These are phyloP conservation scores for Achroia grisella DNA, from an alignment of 1,140 invertebrate genomes.

Conservation along the genomic window DNA sequence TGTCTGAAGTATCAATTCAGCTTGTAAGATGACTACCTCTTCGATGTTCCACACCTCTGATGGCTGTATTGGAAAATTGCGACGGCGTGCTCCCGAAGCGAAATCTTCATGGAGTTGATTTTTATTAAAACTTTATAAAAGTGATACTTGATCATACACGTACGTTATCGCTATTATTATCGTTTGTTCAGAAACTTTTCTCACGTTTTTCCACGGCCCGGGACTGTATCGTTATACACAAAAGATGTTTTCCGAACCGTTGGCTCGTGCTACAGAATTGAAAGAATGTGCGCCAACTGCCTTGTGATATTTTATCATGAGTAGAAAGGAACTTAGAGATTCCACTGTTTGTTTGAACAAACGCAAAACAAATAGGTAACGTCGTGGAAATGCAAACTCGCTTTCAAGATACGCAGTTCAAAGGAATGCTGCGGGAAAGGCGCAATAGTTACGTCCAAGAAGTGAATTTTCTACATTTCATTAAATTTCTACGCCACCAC, in stretches of 20 bases:
- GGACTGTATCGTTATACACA: constrained; percentile 32
- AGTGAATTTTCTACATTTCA: constrained; percentile 11
- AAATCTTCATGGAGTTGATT: constrained; percentile 48
- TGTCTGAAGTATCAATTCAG: constrained; percentile 72
- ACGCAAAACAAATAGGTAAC: constrained; percentile 61
- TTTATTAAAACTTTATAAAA: constrained; percentile 61
- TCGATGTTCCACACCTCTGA: constrained; percentile 46
- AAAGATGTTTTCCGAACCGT: constrained; percentile 57
- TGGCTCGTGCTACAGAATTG: constrained; percentile 35
- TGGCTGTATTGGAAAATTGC: constrained; percentile 71
- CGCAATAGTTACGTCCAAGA: constrained; percentile 29
- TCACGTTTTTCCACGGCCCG: no score
- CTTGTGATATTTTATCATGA: constrained; percentile 65
- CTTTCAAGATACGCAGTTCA: constrained; percentile 54
- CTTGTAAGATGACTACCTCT: constrained; percentile 66
- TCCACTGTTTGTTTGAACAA: constrained; percentile 60
- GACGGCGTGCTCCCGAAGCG: constrained; percentile 30
- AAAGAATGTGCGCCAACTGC: constrained; percentile 47
- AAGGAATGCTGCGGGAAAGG: constrained; percentile 44
- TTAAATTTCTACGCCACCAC: background rate
- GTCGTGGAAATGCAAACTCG: constrained; percentile 57
- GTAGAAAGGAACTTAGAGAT: constrained; percentile 56
- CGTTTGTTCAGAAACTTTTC: constrained; percentile 4
- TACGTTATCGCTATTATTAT: constrained; percentile 17
- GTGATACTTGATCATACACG: constrained; percentile 23